Base-by-base conservation (phyloP, 2,113 vertebrate genomes). In the Channa argus region DNA sequence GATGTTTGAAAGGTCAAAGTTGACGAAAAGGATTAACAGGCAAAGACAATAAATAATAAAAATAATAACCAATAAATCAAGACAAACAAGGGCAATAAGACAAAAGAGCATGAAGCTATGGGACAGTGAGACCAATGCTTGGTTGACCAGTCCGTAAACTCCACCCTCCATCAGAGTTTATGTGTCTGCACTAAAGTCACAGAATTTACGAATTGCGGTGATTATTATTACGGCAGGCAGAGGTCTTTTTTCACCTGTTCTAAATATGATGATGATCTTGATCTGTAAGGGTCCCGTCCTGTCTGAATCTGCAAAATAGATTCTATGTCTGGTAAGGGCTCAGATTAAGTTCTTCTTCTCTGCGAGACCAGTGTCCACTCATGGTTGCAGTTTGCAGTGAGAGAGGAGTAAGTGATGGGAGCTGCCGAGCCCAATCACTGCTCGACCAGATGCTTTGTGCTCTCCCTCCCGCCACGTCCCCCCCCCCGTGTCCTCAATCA, bases 401-500 rank as follows among this genome's bases (percentile, higher is more conserved):
- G 36, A 53, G 63, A 65, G 46, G 45, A 63, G 38, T 14, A 37
- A 11, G 34, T n/a, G 65, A 66, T 14, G 71, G 54, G 68, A 46
- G 54, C 47, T 36, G 41, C 50, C 39, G 79, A 82, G 53, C 38
- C 0, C 45, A 63, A 13, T 74, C 71, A 53, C 66, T 62, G 66
- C 34, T 47, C 24, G 84, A 86, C 64, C 80, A 86, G 84, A 86
- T 80, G 80, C 80, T 77, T 53, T 37, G n/a, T 39, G 3, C 69
- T 63, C 80, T 38, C 59, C 62, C 49, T 33, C 65, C 43, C 39
- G 12, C 55, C 63, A 44, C 34, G 8, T 34, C 49, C 43, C 50
- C 37, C 67, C 69, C 72, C 70, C 55, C 52, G 55, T 85, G 82
- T 85, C 86, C 86, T 85, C 79, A 80, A 82, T 82, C 79, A 64